Evolutionary conservation across 2,797 vertebrate genomes (phyloP).

Genomic region (Limnodromus scolopaceus): DNA sequence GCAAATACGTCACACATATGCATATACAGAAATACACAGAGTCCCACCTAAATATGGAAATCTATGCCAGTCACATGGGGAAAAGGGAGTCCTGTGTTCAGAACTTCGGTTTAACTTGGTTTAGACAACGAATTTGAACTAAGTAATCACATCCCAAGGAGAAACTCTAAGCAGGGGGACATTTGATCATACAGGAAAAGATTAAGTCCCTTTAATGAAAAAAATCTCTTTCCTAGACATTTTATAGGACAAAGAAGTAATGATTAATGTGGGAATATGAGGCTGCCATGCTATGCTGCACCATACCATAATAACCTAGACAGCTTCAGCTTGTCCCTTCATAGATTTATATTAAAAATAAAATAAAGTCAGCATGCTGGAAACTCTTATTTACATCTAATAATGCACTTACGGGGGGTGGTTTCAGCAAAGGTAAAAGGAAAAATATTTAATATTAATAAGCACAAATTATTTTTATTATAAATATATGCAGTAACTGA

Average conservation of each 20-base stretch:
- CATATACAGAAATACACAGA: neutral
- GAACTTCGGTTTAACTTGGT: neutral
- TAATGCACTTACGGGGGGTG: neutral
- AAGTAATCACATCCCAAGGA: neutral
- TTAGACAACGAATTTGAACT: neutral
- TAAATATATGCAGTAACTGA: neutral
- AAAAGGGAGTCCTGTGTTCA: neutral
- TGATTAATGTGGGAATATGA: neutral
- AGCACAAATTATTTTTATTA: neutral
- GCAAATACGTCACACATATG: neutral
- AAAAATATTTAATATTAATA: neutral
- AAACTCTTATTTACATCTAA: neutral
- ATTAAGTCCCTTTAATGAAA: neutral
- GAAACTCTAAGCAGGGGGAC: neutral
- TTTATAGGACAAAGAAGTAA: neutral
- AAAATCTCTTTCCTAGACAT: neutral
- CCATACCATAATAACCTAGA: neutral
- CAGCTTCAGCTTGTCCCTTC: neutral
- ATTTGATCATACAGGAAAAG: neutral
- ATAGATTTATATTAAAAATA: neutral
- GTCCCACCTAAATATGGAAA: neutral
- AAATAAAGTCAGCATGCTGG: neutral
- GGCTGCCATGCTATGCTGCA: neutral
- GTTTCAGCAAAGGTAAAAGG: neutral
- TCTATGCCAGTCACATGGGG: neutral